A percentile compares a stretch with the other conserved stretches of the same genome.
Conservation (phyloP, 2,888 invertebrate genomes). For the Pilophorus perplexus region DNA sequence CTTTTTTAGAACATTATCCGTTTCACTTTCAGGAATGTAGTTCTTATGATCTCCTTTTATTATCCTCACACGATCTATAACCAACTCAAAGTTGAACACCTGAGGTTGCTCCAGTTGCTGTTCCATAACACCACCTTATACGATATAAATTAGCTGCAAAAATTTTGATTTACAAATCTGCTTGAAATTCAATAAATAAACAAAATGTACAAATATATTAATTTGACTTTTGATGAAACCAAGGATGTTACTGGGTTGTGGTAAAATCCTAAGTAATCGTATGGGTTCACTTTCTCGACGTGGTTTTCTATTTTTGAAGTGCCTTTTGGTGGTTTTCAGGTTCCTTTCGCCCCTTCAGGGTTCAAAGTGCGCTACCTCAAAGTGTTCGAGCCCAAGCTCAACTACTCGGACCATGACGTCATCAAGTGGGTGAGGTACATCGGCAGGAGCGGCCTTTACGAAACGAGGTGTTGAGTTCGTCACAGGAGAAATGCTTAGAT, state of each 20-base stretch:
- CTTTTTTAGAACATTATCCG: not conserved
- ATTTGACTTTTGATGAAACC: no score
- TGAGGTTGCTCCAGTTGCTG: constrained; percentile 23
- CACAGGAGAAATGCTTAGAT: constrained; percentile 30
- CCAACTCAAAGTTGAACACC: constrained; percentile 33
- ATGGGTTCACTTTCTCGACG: no score
- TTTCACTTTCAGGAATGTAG: constrained; percentile 14
- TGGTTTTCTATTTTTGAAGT: no score
- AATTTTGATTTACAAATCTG: no score
- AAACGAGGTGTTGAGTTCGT: constrained; percentile 75
- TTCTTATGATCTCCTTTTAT: constrained; percentile 32
- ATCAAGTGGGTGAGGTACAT: constrained; percentile 99
- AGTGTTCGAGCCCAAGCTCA: constrained; percentile 98
- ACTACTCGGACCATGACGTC: constrained; percentile 99
- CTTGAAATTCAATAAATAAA: no score
- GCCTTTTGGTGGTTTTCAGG: no score
- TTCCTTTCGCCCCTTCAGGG: constrained; percentile 98
- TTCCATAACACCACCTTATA: constrained; percentile 8
- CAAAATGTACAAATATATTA: no score
- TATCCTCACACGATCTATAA: constrained; percentile 29
- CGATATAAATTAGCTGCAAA: no score
- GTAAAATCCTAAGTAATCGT: no score
- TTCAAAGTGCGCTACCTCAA: constrained; percentile 99
- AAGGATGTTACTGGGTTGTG: no score
- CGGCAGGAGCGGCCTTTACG: constrained; percentile 97